Base-by-base conservation (phyloP, 1,140 invertebrate genomes). In the Metopolophium dirhodum region DNA sequence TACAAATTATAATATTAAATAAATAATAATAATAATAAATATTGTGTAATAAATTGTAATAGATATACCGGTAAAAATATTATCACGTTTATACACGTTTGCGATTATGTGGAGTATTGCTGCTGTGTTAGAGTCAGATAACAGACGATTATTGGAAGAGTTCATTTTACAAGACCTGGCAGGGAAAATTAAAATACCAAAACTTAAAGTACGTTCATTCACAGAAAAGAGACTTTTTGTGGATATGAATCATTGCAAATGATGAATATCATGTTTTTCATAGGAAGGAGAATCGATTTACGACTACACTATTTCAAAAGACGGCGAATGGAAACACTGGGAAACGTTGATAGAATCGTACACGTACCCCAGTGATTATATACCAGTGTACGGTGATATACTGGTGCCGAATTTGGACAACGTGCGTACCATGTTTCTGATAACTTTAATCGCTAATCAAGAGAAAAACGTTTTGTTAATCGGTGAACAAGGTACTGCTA, bases 401-500 rank as follows among this genome's bases (percentile, higher is more conserved):
- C 95, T 99, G 30, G 97, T 99, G 23, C 99, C 99, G 2, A 99
- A 99, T 94, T 96, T 98, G 9, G 98, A 99, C 95, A 99, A 99
- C 95, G 97, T 99, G 7, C 96, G 98, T 94, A 99, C 98, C 90
- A 97, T 98, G 94, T 99, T 98, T 96, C 95, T 99, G 1, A 97
- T 99, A 85, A 96, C 98, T 94, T 96, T 97, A 23, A 98, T 99
- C 61, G 97, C 98, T n/a, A 98, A 98, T 95, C 98, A 99, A 95
- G 97, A 97, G 95, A 97, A 96, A 95, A 96, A 97, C 68, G 97
- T 98, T 30, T 95, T 98, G 94, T 94, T 99, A 68, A 97, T 98
- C 94, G 99, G 99, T 86, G 99, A 99, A 95, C 98, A 99, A 95
- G 99, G 99, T 45, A 99, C 98, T 0, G 98, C 98, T 1, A 99